phyloP scores from a whole-genome alignment of 2,113 vertebrate genomes.

The Podocnemis expansa region DNA sequence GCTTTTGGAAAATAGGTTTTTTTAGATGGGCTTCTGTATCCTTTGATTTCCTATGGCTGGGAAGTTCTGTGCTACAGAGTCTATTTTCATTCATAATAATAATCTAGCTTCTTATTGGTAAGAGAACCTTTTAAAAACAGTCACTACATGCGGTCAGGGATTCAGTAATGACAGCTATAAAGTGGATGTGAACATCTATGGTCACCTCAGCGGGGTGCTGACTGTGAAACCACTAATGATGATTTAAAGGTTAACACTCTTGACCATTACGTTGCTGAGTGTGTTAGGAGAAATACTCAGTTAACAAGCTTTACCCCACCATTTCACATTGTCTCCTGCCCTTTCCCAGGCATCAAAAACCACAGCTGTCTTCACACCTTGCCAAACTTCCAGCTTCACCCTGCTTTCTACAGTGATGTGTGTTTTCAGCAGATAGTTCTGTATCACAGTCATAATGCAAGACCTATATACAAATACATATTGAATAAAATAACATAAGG shows the following conservation, averaged over 20 bases:
- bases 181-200: accelerated
- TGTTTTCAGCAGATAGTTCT: background rate
- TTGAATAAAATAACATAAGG: background rate
- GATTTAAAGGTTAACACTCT: background rate
- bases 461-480: background rate
- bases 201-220: background rate
- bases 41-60: background rate
- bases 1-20: background rate
- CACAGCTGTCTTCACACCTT: background rate
- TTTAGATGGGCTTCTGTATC: accelerated
- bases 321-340: background rate
- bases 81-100: background rate
- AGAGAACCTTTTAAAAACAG: accelerated
- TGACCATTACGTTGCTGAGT: background rate
- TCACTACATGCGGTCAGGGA: accelerated
- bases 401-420: background rate
- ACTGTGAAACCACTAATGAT: background rate
- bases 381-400: background rate
- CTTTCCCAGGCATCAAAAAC: background rate
- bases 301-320: background rate
- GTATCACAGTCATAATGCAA: background rate
- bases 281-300: background rate
- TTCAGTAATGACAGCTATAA: too few relatives aligned
- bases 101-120: background rate
- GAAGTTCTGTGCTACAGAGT: background rate